phyloP scores from a whole-genome alignment of 2,888 invertebrate species.

The Leptopilina myrica region DNA sequence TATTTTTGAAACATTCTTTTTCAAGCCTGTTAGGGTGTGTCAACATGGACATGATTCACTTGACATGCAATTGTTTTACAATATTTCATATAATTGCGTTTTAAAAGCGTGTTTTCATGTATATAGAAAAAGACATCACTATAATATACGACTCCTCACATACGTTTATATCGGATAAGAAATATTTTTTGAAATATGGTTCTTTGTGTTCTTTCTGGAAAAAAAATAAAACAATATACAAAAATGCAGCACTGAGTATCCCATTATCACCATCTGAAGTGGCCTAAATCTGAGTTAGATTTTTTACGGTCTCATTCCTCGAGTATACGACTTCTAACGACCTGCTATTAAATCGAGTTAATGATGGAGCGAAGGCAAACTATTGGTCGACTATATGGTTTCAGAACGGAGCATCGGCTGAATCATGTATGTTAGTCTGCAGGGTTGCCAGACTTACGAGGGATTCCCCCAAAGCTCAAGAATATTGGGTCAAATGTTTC shows the following conservation, averaged over 20 bases:
- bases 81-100: no score
- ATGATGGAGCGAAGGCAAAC: slow-evolving; percentile 63
- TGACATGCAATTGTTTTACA: no score
- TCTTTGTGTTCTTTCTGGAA: slow-evolving; percentile 10
- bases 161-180: no score
- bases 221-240: slow-evolving; percentile 25
- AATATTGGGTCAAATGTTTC: slow-evolving; percentile 9
- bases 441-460: slow-evolving; percentile 25
- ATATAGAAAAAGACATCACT: no score
- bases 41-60: no score
- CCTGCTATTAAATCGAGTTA: slow-evolving; percentile 71
- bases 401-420: slow-evolving; percentile 16
- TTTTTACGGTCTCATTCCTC: slow-evolving; percentile 37
- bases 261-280: slow-evolving; percentile 24
- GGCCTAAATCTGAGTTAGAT: slow-evolving; percentile 38
- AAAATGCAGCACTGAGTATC: neutral
- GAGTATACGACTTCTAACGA: slow-evolving; percentile 70
- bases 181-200: no score
- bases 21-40: no score
- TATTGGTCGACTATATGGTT: slow-evolving; percentile 29
- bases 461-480: slow-evolving; percentile 21
- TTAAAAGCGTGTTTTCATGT: no score
- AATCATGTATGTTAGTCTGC: slow-evolving; percentile 32
- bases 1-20: no score
- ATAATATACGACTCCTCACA: no score